Conservation (phyloP, 2,113 vertebrate genomes). For the Speoplatyrhinus poulsoni region DNA sequence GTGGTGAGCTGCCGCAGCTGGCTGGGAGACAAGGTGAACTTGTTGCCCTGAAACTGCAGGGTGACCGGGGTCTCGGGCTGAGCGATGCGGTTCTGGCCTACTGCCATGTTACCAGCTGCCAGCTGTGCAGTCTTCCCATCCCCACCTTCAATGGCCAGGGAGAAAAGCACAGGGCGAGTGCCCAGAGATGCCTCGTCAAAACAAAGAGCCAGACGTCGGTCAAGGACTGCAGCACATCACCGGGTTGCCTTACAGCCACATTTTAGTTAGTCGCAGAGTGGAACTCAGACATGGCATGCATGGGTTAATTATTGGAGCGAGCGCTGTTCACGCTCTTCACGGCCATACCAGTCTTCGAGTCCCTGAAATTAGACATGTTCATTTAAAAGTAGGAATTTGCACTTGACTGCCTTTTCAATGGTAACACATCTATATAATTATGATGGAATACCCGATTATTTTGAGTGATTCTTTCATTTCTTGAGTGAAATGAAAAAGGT, state of each 20-base stretch:
- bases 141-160: conserved; percentile 77
- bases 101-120: conserved; percentile 78
- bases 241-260: background rate
- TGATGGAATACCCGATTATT: background rate
- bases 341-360: conserved; percentile 46
- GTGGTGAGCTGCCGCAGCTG: conserved; percentile 92
- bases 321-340: conserved; percentile 39
- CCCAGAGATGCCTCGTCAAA: conserved; percentile 9
- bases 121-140: conserved; percentile 88
- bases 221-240: background rate
- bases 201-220: background rate
- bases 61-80: conserved; percentile 91
- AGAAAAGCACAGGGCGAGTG: conserved; percentile 10
- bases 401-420: conserved; percentile 34
- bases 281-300: conserved; percentile 78
- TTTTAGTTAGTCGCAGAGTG: conserved; percentile 79
- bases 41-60: conserved; percentile 93
- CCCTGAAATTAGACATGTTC: conserved; percentile 46
- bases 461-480: background rate
- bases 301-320: conserved; percentile 67
- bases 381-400: conserved; percentile 14
- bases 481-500: no score
- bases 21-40: conserved; percentile 90
- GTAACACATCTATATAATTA: conserved; percentile 12
- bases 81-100: conserved; percentile 83